Conservation (phyloP, 2,888 invertebrate genomes). For the Polymixis flavicincta region DNA sequence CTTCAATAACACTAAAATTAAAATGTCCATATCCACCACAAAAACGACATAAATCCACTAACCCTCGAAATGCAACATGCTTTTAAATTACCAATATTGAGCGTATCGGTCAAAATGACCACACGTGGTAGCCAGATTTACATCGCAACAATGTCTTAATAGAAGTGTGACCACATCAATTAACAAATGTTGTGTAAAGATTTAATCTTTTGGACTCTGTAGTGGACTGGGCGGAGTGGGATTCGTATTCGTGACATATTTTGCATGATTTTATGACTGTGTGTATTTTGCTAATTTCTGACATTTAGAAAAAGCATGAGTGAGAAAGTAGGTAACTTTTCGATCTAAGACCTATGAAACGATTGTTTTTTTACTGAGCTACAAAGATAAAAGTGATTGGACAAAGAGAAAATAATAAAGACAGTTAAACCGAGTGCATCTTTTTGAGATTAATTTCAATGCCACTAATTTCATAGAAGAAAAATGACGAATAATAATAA, state of each 20-base stretch:
- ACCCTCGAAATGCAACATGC: conserved; percentile 71
- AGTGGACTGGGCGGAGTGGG: conserved; percentile 32
- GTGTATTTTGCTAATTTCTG: neutral
- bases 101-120: conserved; percentile 76
- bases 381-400: no score
- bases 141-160: conserved; percentile 74
- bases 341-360: neutral
- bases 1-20: conserved; percentile 25
- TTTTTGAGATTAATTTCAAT: neutral
- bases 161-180: conserved; percentile 73
- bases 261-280: conserved; percentile 33
- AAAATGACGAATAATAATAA: neutral
- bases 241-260: conserved; percentile 62
- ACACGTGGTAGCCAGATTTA: conserved; percentile 80
- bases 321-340: neutral
- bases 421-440: neutral
- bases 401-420: neutral
- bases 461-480: neutral
- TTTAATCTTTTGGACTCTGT: conserved; percentile 68
- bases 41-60: conserved; percentile 55
- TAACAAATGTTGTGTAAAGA: conserved; percentile 74
- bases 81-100: conserved; percentile 72
- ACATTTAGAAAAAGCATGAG: no score
- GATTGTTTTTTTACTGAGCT: neutral
- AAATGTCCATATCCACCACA: conserved; percentile 22